A percentile compares a stretch with the other conserved stretches of the same genome.
phyloP scores from a whole-genome alignment of 2,113 vertebrate genomes.

The Limanda limanda region DNA sequence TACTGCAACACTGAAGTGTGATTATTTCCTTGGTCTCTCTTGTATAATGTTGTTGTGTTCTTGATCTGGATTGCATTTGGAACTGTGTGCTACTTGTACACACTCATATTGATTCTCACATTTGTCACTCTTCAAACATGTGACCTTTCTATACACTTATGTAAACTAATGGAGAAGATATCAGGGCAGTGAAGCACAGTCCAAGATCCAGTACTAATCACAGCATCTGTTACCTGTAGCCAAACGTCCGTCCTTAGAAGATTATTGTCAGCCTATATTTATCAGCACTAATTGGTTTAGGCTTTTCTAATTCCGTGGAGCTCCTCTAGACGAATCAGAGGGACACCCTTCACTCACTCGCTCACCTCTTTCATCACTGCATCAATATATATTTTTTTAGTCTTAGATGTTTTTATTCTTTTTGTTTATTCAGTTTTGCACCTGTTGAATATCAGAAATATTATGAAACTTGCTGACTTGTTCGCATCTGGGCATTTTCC shows the following conservation, averaged over 20 bases:
- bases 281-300: slow-evolving; percentile 70
- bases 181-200: no score
- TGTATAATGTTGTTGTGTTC: no score
- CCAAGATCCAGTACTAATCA: slow-evolving; percentile 2
- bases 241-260: slow-evolving; percentile 36
- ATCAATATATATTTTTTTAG: no score
- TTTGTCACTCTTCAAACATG: neutral
- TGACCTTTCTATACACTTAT: neutral
- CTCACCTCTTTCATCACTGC: neutral
- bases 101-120: neutral
- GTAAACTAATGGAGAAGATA: neutral
- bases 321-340: slow-evolving; percentile 13
- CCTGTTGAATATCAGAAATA: no score
- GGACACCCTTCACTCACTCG: neutral
- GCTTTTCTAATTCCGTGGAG: slow-evolving; percentile 40
- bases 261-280: slow-evolving; percentile 75
- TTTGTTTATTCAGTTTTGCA: neutral
- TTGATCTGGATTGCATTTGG: neutral
- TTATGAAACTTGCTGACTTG: no score
- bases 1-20: no score
- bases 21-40: no score
- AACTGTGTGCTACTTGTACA: neutral
- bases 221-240: neutral
- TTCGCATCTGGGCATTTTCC: no score
- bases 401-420: neutral